Evolutionary conservation across 1,140 invertebrate species (phyloP), one percentile per base, ranked within the genome.

Genomic region (Bombus consobrinus): DNA sequence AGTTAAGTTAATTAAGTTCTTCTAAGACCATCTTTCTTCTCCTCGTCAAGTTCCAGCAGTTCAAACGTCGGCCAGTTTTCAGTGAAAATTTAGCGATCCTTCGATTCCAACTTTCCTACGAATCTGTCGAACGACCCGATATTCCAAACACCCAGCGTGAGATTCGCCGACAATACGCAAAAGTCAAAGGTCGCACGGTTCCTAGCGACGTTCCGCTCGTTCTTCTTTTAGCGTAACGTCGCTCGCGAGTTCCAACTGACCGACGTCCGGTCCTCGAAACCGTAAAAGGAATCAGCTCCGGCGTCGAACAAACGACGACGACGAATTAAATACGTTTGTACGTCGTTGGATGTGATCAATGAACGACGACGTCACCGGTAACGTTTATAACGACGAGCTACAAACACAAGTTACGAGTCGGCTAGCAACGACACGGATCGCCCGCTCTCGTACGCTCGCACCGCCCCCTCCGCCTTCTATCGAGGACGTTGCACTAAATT

Each of bases 311-410:
- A 77, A 76, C 66, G 18, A 53, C 47, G 47, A 22, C 71, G 47
- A 53, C 71, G 62, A 90, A 83, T 81, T 74, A 74, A 66, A 81
- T 72, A n/a, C 57, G 81, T 76, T 90, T 83, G 43, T 41, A 64
- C 47, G 59, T 86, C 75, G 78, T 57, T 66, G 9, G 25, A 62
- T 18, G 37, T n/a, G n/a, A 57, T 82, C 82, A 88, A 88, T 86
- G 83, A 85, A 77, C 74, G 37, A 13, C 72, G 62, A 88, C 80
- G 73, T 76, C 74, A 84, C 3, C 62, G 34, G 28, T 34, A 34
- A 64, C 83, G 68, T 62, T 53, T 47, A 71, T 68, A 77, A 69
- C 77, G 62, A 41, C 68, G 28, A 43, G 47, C 66, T 6, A 13
- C 12, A 22, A 6, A 39, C 22, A 82, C 74, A 32, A 28, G 25